Conservation (phyloP, 2,113 vertebrate species). For the Upupa epops region DNA sequence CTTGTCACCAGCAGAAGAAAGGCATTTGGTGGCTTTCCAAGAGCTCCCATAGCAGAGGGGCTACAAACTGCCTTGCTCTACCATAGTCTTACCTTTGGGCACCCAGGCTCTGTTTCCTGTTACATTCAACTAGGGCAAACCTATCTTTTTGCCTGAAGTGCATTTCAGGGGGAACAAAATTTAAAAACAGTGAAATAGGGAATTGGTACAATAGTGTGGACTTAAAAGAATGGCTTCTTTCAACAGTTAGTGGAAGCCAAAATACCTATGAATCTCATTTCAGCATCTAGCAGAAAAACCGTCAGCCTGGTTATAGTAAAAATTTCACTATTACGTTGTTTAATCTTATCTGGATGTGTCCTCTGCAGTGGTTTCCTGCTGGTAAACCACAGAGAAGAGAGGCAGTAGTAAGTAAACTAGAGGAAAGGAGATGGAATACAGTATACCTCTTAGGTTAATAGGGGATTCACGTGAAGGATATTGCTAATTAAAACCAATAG, state of each 20-base stretch:
- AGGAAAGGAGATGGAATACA: slow-evolving; percentile 39
- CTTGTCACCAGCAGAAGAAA: background rate
- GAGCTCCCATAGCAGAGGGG: background rate
- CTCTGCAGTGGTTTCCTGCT: slow-evolving; percentile 63
- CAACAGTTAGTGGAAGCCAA: background rate
- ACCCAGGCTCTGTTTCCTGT: background rate
- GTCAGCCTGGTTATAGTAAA: slow-evolving; percentile 42
- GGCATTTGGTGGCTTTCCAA: background rate
- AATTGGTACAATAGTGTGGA: background rate
- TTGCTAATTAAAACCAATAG: slow-evolving; percentile 36
- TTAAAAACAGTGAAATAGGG: background rate
- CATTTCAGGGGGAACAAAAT: background rate
- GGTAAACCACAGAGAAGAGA: slow-evolving; percentile 60
- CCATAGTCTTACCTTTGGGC: background rate
- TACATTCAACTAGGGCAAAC: background rate
- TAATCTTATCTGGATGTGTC: slow-evolving; percentile 53
- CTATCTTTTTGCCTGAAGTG: background rate
- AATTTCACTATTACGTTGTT: slow-evolving; percentile 58
- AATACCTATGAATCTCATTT: slow-evolving; percentile 9
- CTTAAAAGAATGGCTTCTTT: background rate
- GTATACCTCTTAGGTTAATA: slow-evolving; percentile 6
- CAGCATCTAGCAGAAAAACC: slow-evolving; percentile 27
- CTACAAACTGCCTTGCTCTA: background rate
- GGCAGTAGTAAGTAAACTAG: slow-evolving; percentile 38
- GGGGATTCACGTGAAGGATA: slow-evolving; percentile 26